Evolutionary conservation across 2,113 vertebrate genomes (phyloP), one percentile per base, ranked within the genome.

Genomic region (Glaucomys volans): DNA sequence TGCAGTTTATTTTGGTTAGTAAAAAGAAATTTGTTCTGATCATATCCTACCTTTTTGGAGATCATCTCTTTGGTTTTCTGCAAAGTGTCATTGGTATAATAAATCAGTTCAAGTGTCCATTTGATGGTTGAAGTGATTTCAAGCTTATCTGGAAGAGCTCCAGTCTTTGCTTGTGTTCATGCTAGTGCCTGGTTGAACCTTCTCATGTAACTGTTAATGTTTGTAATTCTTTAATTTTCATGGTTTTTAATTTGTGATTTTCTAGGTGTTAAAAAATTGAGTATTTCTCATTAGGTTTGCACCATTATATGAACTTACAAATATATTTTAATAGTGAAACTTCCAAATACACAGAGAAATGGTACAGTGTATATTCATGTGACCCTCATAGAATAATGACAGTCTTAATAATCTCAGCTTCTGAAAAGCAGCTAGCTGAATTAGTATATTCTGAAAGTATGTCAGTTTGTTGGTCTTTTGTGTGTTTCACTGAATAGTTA

Each of bases 1-100:
- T 95, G 0, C 64, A 57, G 66, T 94, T 91, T 95, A 59, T 91
- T 87, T 83, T 44, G 11, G 59, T 87, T 76, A 82, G 35, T 57
- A 50, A 52, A 30, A 54, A 81, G 54, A 59, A 79, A 24, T 72
- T 57, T 24, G 52, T 32, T 94, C 87, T 64, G n/a, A 71, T 71
- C 30, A 35, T 13, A 30, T 72, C 12, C 10, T 77, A 57, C 26
- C 16, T 72, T 8, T 72, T 72, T 50, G 86, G 10, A n/a, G 52
- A 18, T 42, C 71, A 13, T 40, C 20, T 88, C 64, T 71, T 35
- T 57, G 20, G 11, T 66, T 52, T 95, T 79, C 17, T 87, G 35
- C 37, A 44, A 26, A n/a, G 18, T 69, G 5, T 83, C 9, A 10
- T n/a, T 44, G 22, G 11, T 77, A 0, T 5, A 83, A 11, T 50